Percentiles rank a stretch among this genome's conserved stretches.
Conservation (phyloP, 2,888 invertebrate species). For the Lottia scabra region DNA sequence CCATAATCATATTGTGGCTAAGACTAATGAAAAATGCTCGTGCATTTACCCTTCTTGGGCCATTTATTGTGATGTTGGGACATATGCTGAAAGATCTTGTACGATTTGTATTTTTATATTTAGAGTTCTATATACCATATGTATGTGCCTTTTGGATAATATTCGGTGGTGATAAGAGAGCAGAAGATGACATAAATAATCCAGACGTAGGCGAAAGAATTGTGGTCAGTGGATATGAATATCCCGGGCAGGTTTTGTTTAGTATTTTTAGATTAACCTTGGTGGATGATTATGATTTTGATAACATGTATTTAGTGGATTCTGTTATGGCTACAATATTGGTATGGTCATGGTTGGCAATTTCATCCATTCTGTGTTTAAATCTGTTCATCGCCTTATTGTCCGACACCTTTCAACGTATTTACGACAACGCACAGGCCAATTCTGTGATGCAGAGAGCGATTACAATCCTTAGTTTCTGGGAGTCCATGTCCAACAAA, state of each 20-base stretch:
- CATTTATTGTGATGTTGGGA: constrained; percentile 67
- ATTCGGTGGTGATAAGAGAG: constrained; percentile 60
- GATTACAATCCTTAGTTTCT: constrained; percentile 59
- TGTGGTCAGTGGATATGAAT: constrained; percentile 41
- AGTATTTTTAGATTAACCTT: constrained; percentile 64
- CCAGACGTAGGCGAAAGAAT: constrained; percentile 22
- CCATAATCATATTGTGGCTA: constrained; percentile 65
- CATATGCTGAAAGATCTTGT: constrained; percentile 62
- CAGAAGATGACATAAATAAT: constrained; percentile 32
- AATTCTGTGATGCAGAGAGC: constrained; percentile 68
- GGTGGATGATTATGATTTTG: constrained; percentile 68
- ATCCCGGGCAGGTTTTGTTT: constrained; percentile 50
- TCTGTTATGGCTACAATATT: constrained; percentile 62
- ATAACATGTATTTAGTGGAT: constrained; percentile 56
- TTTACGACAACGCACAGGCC: constrained; percentile 68
- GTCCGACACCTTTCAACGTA: constrained; percentile 68
- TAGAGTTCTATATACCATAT: constrained; percentile 66
- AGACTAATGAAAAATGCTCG: constrained; percentile 64
- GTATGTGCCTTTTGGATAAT: constrained; percentile 68
- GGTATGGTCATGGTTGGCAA: constrained; percentile 60
- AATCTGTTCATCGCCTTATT: constrained; percentile 68
- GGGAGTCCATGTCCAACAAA: constrained; percentile 57
- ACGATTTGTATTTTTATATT: constrained; percentile 62
- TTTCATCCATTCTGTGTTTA: constrained; percentile 66
- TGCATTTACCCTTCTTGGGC: constrained; percentile 63